Evolutionary conservation across 2,113 vertebrate species (phyloP).

Genomic region (Corynorhinus townsendii): DNA sequence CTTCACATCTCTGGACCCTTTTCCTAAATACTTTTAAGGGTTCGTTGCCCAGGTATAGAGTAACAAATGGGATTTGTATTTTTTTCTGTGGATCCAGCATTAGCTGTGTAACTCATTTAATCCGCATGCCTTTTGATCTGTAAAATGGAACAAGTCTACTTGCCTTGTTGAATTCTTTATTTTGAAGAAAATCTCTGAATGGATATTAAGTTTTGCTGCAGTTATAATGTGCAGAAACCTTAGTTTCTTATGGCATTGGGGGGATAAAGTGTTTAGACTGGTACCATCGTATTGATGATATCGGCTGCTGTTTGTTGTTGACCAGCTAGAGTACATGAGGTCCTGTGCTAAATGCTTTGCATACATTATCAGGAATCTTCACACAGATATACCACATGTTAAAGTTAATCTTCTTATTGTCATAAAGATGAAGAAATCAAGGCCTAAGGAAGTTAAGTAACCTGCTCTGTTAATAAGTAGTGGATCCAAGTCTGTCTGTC

Average conservation of each 20-base stretch:
- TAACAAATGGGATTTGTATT: background rate
- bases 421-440: background rate
- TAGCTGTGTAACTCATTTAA: slow-evolving; percentile 12
- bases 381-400: background rate
- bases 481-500: background rate
- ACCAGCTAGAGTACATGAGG: background rate
- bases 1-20: background rate
- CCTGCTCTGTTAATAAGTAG: background rate
- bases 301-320: background rate
- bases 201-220: background rate
- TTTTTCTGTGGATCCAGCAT: background rate
- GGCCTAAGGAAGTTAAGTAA: background rate
- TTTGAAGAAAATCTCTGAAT: slow-evolving; percentile 15
- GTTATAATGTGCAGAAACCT: background rate
- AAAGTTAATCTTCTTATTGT: background rate
- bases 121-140: background rate
- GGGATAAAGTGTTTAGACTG: background rate
- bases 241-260: background rate
- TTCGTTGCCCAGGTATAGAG: background rate
- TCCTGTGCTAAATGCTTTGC: background rate
- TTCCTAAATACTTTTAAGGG: background rate
- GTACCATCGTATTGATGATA: background rate
- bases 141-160: background rate
- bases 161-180: slow-evolving; percentile 20
- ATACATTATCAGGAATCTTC: background rate